phyloP scores from a whole-genome alignment of 2,888 invertebrate genomes.

The Apodemia mormo region DNA sequence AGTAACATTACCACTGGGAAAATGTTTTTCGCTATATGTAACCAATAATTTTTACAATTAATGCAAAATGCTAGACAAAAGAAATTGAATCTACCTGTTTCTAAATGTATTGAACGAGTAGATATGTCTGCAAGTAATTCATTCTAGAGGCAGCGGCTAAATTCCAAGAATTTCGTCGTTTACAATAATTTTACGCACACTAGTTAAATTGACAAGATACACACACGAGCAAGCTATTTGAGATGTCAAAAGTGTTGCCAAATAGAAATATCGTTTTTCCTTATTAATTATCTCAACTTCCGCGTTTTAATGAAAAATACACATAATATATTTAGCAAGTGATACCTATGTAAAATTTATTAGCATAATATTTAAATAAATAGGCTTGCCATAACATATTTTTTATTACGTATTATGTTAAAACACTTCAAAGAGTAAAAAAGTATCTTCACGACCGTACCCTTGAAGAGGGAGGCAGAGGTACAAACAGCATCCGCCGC shows the following conservation, averaged over 20 bases:
- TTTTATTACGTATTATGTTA: too few relatives aligned
- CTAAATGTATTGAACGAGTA: constrained; percentile 61
- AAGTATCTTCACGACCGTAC: too few relatives aligned
- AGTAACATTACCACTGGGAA: not conserved
- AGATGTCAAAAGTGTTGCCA: not conserved
- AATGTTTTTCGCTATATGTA: not conserved
- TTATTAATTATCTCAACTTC: too few relatives aligned
- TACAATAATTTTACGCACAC: constrained; percentile 29
- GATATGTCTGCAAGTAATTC: constrained; percentile 44
- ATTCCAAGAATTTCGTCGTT: constrained; percentile 71
- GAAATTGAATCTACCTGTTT: constrained; percentile 42
- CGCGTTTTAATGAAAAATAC: too few relatives aligned
- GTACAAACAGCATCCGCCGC: too few relatives aligned
- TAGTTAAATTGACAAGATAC: not conserved
- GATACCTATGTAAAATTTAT: too few relatives aligned
- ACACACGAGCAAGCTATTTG: not conserved
- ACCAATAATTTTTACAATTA: not conserved
- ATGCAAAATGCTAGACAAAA: constrained; percentile 21
- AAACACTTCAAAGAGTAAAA: too few relatives aligned
- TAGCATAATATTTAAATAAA: too few relatives aligned
- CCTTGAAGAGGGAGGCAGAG: too few relatives aligned
- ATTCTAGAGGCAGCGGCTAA: constrained; percentile 47
- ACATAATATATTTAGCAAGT: too few relatives aligned
- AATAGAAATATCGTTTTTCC: not conserved
- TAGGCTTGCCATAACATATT: too few relatives aligned